These are phyloP conservation scores for Idaea straminata DNA, from an alignment of 2,888 invertebrate genomes.

Conservation along the genomic window DNA sequence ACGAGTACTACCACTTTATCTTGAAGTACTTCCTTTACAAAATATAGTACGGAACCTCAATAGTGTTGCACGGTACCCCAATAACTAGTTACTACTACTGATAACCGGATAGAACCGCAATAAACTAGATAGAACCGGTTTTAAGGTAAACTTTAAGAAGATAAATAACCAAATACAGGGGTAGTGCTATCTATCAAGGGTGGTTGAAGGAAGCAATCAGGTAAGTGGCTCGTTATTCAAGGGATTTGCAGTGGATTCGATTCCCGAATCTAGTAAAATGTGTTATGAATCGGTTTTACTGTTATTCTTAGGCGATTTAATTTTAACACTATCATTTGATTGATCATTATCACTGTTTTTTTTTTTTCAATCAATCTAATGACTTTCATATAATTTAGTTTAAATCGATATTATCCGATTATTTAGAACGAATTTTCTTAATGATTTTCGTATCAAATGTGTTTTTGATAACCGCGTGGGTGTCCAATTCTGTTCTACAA, in stretches of 20 bases:
- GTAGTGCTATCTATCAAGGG: constrained; percentile 30
- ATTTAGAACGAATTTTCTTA: constrained; percentile 3
- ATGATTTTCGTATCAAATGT: neutral
- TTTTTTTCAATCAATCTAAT: neutral
- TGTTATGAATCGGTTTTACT: constrained; percentile 27
- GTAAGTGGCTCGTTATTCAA: constrained; percentile 56
- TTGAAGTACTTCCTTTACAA: constrained; percentile 12
- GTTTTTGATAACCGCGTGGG: constrained; percentile 10
- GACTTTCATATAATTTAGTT: neutral
- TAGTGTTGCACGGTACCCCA: neutral
- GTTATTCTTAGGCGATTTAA: neutral
- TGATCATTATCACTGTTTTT: neutral
- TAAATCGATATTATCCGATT: neutral
- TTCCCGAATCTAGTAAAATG: constrained; percentile 15
- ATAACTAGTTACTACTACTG: neutral
- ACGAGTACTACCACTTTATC: constrained; percentile 31
- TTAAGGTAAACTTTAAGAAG: constrained; percentile 15
- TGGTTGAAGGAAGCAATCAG: constrained; percentile 42
- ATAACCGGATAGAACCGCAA: constrained; percentile 15
- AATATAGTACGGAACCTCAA: neutral
- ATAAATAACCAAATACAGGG: constrained; percentile 36
- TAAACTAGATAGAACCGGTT: constrained; percentile 15
- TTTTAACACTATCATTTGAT: neutral
- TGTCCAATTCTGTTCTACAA: constrained; percentile 9
- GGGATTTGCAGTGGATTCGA: constrained; percentile 34